Conservation (phyloP, 2,797 vertebrate genomes). For the Myotis planiceps region DNA sequence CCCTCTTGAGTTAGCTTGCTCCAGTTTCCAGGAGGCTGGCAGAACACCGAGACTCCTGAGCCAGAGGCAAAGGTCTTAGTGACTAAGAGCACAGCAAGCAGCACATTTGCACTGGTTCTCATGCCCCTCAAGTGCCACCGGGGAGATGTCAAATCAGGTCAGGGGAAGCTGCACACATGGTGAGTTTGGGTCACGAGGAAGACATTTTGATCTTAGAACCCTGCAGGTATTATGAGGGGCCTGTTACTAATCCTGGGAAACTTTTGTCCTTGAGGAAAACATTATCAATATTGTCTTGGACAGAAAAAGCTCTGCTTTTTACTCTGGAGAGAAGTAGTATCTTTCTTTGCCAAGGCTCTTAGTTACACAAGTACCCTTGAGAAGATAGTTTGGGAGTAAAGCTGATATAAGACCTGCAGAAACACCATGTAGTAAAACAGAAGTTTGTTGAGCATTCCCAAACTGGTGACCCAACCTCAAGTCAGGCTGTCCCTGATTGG, state of each 20-base stretch:
- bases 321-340: not conserved
- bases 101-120: not conserved
- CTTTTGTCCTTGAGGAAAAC: not conserved
- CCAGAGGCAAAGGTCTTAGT: not conserved
- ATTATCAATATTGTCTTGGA: not conserved
- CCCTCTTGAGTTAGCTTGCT: not conserved
- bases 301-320: not conserved
- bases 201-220: not conserved
- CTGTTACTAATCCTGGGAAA: not conserved
- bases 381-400: not conserved
- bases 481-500: not conserved
- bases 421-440: not conserved
- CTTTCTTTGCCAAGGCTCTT: not conserved
- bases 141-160: not conserved
- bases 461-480: not conserved
- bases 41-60: not conserved
- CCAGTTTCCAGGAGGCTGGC: not conserved
- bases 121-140: not conserved
- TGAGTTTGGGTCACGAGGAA: not conserved
- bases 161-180: not conserved
- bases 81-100: not conserved
- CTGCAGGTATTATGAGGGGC: not conserved
- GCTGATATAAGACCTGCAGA: not conserved
- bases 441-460: not conserved
- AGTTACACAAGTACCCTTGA: not conserved